A percentile compares a stretch with the other conserved stretches of the same genome.
Conservation (phyloP, 30 jellyfish, hydroid and myxozoan genomes). For the Clytia hemisphaerica region DNA sequence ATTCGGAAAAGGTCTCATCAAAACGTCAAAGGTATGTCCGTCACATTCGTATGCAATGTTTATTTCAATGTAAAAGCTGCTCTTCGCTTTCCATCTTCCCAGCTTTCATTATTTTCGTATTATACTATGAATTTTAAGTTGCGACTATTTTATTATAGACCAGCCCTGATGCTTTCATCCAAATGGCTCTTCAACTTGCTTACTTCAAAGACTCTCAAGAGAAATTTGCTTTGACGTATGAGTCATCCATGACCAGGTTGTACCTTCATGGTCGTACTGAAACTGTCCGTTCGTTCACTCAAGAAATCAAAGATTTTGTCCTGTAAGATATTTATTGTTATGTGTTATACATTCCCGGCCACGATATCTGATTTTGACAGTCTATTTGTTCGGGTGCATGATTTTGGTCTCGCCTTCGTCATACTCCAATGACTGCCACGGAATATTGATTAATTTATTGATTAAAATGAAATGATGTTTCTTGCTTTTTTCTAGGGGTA, state of each 20-base stretch:
- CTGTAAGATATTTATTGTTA: slow-evolving; percentile 36
- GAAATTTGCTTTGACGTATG: slow-evolving; percentile 83
- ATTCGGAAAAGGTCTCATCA: slow-evolving; percentile 88
- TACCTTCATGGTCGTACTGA: slow-evolving; percentile 95
- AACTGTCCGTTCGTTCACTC: slow-evolving; percentile 79
- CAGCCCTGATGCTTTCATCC: slow-evolving; percentile 97
- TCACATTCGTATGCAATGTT: neutral
- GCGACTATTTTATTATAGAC: slow-evolving; percentile 27
- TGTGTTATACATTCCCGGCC: too few relatives aligned
- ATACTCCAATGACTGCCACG: too few relatives aligned
- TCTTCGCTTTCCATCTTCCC: neutral
- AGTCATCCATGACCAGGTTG: slow-evolving; percentile 91
- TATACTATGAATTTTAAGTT: neutral
- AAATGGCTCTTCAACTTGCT: slow-evolving; percentile 88
- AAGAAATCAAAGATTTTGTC: slow-evolving; percentile 58
- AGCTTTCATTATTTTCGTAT: neutral
- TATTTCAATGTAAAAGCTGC: neutral
- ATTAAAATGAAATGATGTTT: too few relatives aligned
- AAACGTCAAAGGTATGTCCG: slow-evolving; percentile 64
- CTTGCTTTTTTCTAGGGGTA: slow-evolving; percentile 31
- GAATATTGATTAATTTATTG: too few relatives aligned
- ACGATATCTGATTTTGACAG: too few relatives aligned
- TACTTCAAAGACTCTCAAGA: slow-evolving; percentile 69
- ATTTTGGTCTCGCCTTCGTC: too few relatives aligned
- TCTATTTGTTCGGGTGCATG: too few relatives aligned